Percentiles rank a stretch among this genome's conserved stretches.
phyloP scores from a whole-genome alignment of 2,888 invertebrate species.

The Nycteola revayana region DNA sequence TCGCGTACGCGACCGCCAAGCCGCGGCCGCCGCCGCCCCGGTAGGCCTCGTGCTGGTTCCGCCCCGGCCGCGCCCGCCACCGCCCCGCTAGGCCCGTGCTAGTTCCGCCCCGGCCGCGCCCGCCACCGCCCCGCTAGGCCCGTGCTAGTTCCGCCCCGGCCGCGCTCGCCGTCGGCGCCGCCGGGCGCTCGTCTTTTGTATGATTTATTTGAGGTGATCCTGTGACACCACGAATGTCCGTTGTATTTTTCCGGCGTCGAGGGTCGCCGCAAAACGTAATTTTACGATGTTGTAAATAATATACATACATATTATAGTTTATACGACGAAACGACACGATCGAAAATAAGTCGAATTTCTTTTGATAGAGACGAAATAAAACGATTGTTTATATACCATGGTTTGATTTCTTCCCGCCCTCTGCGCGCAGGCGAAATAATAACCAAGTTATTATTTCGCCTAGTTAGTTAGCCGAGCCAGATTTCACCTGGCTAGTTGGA shows the following conservation, averaged over 20 bases:
- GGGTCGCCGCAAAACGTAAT: constrained; percentile 33
- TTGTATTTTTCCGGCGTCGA: constrained; percentile 32
- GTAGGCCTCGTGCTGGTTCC: constrained; percentile 32
- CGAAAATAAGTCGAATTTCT: constrained; percentile 74
- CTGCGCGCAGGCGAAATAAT: too few relatives aligned
- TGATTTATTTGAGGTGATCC: constrained; percentile 35
- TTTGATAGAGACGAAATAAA: constrained; percentile 78
- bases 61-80: constrained; percentile 1
- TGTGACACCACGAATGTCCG: constrained; percentile 28
- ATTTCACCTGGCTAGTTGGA: too few relatives aligned
- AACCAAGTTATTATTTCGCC: too few relatives aligned
- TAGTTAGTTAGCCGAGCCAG: too few relatives aligned
- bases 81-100: constrained; percentile 73
- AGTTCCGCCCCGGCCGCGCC: constrained; percentile 22
- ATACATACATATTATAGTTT: constrained; percentile 67
- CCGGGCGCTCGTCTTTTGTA: constrained; percentile 19
- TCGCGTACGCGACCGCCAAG: constrained; percentile 93
- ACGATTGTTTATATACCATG: constrained; percentile 59
- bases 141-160: constrained; percentile 8
- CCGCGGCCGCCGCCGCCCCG: constrained; percentile 82
- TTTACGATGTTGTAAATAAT: constrained; percentile 57
- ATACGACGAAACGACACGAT: constrained; percentile 68
- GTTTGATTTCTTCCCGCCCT: constrained; percentile 16
- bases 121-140: constrained; percentile 4
- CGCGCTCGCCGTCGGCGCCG: constrained; percentile 1